Base-by-base conservation (phyloP, 2,888 invertebrate genomes). In the Formica aserva region DNA sequence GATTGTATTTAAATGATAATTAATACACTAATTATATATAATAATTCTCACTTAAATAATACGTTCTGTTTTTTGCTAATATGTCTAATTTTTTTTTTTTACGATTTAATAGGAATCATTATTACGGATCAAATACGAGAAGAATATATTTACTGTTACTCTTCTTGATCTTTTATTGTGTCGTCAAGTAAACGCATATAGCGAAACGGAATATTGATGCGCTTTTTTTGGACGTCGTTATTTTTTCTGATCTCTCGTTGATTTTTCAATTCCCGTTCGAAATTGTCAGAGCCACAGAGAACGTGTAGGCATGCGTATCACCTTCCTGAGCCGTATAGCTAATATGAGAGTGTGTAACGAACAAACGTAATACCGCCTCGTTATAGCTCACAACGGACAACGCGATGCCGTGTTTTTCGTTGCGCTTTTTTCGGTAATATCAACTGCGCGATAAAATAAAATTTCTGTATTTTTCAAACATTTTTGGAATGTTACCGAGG, bases 381-480 rank as follows among this genome's bases (percentile, higher is more conserved):
- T 94, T 94, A 94, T 92, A 92, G 89, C 92, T 93, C 93, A 94
- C 93, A 93, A 93, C 93, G 92, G 92, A 93, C 92, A 94, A 93
- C 92, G 92, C 91, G 89, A 87, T 90, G 74, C 85, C 86, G 77
- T 83, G 76, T 85, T 87, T 67, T 85, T 67, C 66, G 72, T 83
- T 52, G 75, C 41, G 62, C 74, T 89, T 86, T 85, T 78, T 82
- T 77, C 71, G 77, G 63, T 45, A 41, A 76, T 57, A 41, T 57
- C 62, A 75, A 38, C 76, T 76, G 18, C 8, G 38, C 65, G 52
- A 63, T 29, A 38, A 63, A 75, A 63, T 75, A n/a, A 76, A 76
- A 57, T 76, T 55, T 41, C 8, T 48, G 18, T 52, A 52, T 52
- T 52, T 32, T 45, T 22, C 5, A 5, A 32, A n/a, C 22, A 55